These are phyloP conservation scores for Telenomus remus DNA, from an alignment of 1,140 invertebrate genomes.

Conservation along the genomic window DNA sequence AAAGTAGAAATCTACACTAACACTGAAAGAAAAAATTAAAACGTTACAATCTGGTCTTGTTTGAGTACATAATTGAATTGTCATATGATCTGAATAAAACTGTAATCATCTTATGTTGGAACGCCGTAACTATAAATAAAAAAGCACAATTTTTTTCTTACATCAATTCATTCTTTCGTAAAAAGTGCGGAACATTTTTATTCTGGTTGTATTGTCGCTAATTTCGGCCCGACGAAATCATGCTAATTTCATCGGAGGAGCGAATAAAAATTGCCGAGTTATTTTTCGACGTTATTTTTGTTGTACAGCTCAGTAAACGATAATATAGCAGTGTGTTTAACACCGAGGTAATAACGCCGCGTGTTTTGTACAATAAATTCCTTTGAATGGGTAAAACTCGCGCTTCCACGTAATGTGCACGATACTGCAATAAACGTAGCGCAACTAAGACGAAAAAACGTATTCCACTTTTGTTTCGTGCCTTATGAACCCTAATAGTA, in stretches of 20 bases:
- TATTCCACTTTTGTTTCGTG: conserved; percentile 57
- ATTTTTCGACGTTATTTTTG: conserved; percentile 47
- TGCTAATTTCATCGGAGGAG: conserved; percentile 41
- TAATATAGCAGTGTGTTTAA: conserved; percentile 57
- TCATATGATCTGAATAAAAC: too few species aligned
- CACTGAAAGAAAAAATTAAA: too few species aligned
- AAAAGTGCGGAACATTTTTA: conserved; percentile 42
- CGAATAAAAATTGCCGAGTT: conserved; percentile 38
- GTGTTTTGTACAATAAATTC: conserved; percentile 60
- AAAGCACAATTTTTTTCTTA: too few species aligned
- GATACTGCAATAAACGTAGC: conserved; percentile 62
- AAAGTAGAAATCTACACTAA: too few species aligned
- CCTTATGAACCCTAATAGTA: conserved; percentile 46
- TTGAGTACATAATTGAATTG: too few species aligned
- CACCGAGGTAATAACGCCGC: conserved; percentile 56
- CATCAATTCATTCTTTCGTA: not conserved
- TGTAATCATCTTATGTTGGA: too few species aligned
- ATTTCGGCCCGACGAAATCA: conserved; percentile 36
- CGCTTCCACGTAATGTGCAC: conserved; percentile 57
- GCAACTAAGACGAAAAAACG: conserved; percentile 59
- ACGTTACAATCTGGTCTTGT: too few species aligned
- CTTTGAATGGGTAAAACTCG: conserved; percentile 50
- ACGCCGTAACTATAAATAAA: too few species aligned
- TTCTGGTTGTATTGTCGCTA: conserved; percentile 37
- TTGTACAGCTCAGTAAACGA: conserved; percentile 50